Percentiles rank a stretch among this genome's conserved stretches.
Evolutionary conservation across 2,888 invertebrate species (phyloP).

Genomic region (Thereva unica): DNA sequence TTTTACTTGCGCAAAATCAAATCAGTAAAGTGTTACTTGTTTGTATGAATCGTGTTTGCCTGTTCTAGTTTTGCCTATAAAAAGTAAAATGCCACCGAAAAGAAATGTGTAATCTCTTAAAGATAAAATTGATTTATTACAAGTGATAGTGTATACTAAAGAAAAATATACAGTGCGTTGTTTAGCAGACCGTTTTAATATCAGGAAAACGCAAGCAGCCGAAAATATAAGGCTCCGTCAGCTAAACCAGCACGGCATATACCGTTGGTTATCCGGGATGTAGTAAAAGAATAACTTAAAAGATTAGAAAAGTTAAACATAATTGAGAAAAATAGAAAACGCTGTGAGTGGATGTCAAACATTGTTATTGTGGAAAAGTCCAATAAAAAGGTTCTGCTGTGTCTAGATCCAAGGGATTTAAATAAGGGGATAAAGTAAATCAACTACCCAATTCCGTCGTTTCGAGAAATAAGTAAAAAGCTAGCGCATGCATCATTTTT

Average conservation of each 20-base stretch:
- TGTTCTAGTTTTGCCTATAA: too few species aligned
- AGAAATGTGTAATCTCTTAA: too few species aligned
- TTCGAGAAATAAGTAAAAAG: conserved; percentile 43
- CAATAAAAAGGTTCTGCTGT: conserved; percentile 41
- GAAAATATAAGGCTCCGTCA: too few species aligned
- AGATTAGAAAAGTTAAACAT: not conserved
- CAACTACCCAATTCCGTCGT: conserved; percentile 46
- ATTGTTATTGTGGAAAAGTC: conserved; percentile 44
- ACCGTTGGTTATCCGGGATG: conserved; percentile 1
- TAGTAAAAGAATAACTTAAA: conserved; percentile 10
- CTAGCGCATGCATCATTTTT: conserved; percentile 44
- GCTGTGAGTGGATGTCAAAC: conserved; percentile 10
- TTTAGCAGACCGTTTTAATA: too few species aligned
- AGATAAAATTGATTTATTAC: too few species aligned
- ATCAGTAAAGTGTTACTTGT: too few species aligned
- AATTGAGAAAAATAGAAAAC: not conserved
- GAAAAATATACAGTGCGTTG: too few species aligned
- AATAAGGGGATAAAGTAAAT: conserved; percentile 44
- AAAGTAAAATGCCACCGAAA: too few species aligned
- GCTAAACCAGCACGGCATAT: conserved; percentile 17
- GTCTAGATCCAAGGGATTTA: conserved; percentile 44
- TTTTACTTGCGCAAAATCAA: too few species aligned
- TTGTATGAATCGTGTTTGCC: too few species aligned
- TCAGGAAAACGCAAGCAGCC: too few species aligned
- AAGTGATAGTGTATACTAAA: too few species aligned